These are phyloP conservation scores for Nymphicus hollandicus DNA, from an alignment of 2,113 vertebrate genomes.

Conservation along the genomic window DNA sequence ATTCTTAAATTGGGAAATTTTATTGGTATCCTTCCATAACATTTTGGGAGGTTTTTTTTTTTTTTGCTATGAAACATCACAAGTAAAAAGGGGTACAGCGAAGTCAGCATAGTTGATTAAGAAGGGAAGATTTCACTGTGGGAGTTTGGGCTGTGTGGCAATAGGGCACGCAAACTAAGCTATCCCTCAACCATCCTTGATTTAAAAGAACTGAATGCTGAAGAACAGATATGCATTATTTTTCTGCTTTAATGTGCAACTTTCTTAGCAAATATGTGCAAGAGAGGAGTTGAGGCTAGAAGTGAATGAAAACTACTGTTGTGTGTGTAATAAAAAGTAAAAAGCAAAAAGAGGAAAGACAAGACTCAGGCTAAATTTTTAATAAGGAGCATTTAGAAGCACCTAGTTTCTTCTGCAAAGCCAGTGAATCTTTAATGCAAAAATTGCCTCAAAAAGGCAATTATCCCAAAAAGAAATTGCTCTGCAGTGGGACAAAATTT, in stretches of 20 bases:
- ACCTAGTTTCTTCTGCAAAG: conserved; percentile 39
- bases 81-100: not conserved
- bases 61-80: not conserved
- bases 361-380: conserved; percentile 44
- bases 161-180: not conserved
- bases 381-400: conserved; percentile 39
- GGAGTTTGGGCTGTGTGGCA: not conserved
- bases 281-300: not conserved
- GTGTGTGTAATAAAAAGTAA: not conserved
- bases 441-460: conserved; percentile 44
- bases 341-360: conserved; percentile 5
- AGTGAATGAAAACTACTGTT: not conserved
- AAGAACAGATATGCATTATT: not conserved
- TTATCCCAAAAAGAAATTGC: conserved; percentile 52
- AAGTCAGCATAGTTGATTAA: not conserved
- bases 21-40: not conserved
- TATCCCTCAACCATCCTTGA: not conserved
- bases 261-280: not conserved
- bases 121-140: not conserved
- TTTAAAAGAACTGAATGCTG: not conserved
- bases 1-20: not conserved
- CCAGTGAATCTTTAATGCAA: conserved; percentile 59
- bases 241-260: not conserved
- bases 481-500: conserved; percentile 35
- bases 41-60: not conserved